phyloP scores from a whole-genome alignment of 2,888 invertebrate genomes.

The Druceiella hillmani region DNA sequence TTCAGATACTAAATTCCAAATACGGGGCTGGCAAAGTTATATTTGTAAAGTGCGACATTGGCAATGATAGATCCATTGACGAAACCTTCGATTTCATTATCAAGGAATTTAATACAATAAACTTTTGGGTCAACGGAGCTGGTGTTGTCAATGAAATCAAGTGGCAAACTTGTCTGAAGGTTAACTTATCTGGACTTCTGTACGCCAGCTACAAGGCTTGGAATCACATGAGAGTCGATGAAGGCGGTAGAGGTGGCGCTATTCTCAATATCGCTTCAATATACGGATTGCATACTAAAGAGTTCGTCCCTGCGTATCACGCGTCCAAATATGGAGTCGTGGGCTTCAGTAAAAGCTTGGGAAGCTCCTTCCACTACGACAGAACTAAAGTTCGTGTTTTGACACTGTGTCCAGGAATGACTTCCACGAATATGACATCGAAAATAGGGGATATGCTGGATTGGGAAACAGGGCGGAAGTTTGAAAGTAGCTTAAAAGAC shows the following conservation, averaged over 20 bases:
- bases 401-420: constrained; percentile 50
- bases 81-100: constrained; percentile 33
- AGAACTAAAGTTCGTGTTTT: constrained; percentile 48
- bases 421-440: too few species aligned
- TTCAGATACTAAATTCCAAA: constrained; percentile 36
- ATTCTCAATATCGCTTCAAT: constrained; percentile 61
- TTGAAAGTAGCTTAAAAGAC: too few species aligned
- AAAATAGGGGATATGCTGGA: too few species aligned
- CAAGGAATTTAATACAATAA: constrained; percentile 33
- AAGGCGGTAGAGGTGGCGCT: constrained; percentile 53
- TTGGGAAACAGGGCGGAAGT: too few species aligned
- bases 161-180: constrained; percentile 31
- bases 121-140: constrained; percentile 43
- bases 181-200: constrained; percentile 34
- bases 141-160: constrained; percentile 33
- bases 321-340: constrained; percentile 55
- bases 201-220: constrained; percentile 49
- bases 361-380: constrained; percentile 38
- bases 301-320: constrained; percentile 52
- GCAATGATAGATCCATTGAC: constrained; percentile 36
- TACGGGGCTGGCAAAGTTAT: constrained; percentile 39
- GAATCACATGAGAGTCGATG: constrained; percentile 51
- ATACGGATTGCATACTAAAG: constrained; percentile 47
- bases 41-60: constrained; percentile 49
- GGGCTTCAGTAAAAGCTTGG: constrained; percentile 46